A percentile compares a stretch with the other conserved stretches of the same genome.
These are phyloP conservation scores for Blastobasis lacticolella DNA, from an alignment of 2,888 invertebrate genomes.

Conservation along the genomic window DNA sequence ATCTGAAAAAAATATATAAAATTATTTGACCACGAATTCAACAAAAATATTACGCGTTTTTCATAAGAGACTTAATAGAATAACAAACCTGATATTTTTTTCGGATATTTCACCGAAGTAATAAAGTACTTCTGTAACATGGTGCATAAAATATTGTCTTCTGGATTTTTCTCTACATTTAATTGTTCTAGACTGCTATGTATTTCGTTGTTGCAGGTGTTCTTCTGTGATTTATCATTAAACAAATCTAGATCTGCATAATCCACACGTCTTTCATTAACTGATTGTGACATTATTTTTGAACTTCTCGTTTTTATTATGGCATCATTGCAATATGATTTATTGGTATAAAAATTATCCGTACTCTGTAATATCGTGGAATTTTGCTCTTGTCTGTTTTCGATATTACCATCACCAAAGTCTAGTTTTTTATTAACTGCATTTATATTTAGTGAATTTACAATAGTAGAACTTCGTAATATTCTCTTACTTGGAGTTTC, in stretches of 20 bases:
- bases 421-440: too few species aligned
- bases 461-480: slow-evolving; percentile 30
- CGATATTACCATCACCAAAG: not conserved
- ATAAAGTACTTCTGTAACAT: slow-evolving; percentile 45
- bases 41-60: not conserved
- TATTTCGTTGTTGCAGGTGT: slow-evolving; percentile 3
- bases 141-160: slow-evolving; percentile 41
- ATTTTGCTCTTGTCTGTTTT: not conserved
- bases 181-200: slow-evolving; percentile 3
- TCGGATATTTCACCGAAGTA: slow-evolving; percentile 18
- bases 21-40: not conserved
- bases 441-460: too few species aligned
- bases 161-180: slow-evolving; percentile 12
- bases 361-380: too few species aligned
- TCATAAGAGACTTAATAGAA: not conserved
- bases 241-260: slow-evolving; percentile 35
- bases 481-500: slow-evolving; percentile 29
- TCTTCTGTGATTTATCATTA: slow-evolving; percentile 6
- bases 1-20: slow-evolving; percentile 32
- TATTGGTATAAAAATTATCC: too few species aligned
- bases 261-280: slow-evolving; percentile 8
- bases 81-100: slow-evolving; percentile 39
- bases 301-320: not conserved
- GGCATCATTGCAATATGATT: too few species aligned
- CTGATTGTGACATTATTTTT: not conserved